These are phyloP conservation scores for Hyperoodon ampullatus DNA, from an alignment of 2,113 vertebrate species.

Conservation along the genomic window DNA sequence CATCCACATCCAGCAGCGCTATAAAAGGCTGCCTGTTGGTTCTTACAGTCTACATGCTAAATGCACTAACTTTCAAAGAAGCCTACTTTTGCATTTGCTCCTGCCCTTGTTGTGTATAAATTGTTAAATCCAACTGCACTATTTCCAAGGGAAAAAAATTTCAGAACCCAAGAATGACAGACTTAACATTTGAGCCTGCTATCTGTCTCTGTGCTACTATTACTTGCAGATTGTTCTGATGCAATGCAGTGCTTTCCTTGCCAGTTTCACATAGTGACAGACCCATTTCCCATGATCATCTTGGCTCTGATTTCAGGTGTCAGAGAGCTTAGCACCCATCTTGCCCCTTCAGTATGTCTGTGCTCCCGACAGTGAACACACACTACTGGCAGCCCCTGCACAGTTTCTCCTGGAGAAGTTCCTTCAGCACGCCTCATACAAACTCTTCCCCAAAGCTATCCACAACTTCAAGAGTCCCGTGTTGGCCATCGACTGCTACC, in stretches of 20 bases:
- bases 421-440: constrained; percentile 94
- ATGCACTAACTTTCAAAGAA: background rate
- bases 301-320: constrained; percentile 86
- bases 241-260: background rate
- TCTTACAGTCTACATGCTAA: background rate
- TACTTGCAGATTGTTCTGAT: background rate
- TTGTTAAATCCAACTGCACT: background rate
- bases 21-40: background rate
- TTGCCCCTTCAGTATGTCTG: constrained; percentile 95
- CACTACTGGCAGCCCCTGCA: constrained; percentile 93
- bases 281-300: background rate
- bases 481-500: constrained; percentile 96
- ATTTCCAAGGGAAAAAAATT: background rate
- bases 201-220: background rate
- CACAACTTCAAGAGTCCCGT: constrained; percentile 93
- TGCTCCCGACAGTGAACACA: constrained; percentile 97
- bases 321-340: constrained; percentile 89
- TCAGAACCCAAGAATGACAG: background rate
- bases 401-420: constrained; percentile 98
- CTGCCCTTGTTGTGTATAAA: background rate
- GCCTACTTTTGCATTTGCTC: background rate
- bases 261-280: background rate
- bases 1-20: background rate
- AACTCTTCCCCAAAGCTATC: constrained; percentile 95
- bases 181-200: background rate